These are phyloP conservation scores for Rhinichthys osculus DNA, from an alignment of 2,797 vertebrate species.

Conservation along the genomic window DNA sequence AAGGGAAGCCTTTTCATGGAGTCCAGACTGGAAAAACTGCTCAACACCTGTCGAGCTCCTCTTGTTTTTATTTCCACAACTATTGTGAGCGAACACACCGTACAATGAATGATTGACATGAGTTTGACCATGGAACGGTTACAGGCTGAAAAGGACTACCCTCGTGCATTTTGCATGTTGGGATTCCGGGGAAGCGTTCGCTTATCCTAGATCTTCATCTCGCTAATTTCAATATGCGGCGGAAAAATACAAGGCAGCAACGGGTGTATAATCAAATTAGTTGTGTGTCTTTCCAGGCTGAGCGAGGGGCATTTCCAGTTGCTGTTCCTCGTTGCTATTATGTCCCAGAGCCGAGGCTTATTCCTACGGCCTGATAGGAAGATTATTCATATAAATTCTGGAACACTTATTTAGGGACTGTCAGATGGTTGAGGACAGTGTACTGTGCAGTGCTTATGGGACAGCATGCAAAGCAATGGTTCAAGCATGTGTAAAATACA, in stretches of 20 bases:
- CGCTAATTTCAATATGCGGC: slow-evolving; percentile 62
- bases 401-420: slow-evolving; percentile 33
- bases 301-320: slow-evolving; percentile 61
- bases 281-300: slow-evolving; percentile 73
- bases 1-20: slow-evolving; percentile 57
- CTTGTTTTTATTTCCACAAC: slow-evolving; percentile 37
- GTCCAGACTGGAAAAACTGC: slow-evolving; percentile 67
- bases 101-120: slow-evolving; percentile 17
- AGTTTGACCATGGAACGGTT: slow-evolving; percentile 28
- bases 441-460: neutral
- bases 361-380: slow-evolving; percentile 49
- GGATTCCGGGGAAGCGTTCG: slow-evolving; percentile 75
- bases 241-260: slow-evolving; percentile 65
- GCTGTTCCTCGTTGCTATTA: slow-evolving; percentile 61
- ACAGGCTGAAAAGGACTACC: slow-evolving; percentile 59
- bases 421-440: slow-evolving; percentile 1
- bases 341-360: slow-evolving; percentile 50
- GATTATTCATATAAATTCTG: slow-evolving; percentile 57
- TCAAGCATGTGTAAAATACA: neutral
- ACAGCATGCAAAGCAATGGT: neutral
- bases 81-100: slow-evolving; percentile 8
- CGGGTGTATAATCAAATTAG: slow-evolving; percentile 75
- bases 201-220: slow-evolving; percentile 57
- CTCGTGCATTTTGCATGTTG: slow-evolving; percentile 75
- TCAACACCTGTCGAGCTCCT: slow-evolving; percentile 54